A percentile compares a stretch with the other conserved stretches of the same genome.
These are phyloP conservation scores for Campoplex nolae DNA, from an alignment of 2,888 invertebrate species.

Conservation along the genomic window DNA sequence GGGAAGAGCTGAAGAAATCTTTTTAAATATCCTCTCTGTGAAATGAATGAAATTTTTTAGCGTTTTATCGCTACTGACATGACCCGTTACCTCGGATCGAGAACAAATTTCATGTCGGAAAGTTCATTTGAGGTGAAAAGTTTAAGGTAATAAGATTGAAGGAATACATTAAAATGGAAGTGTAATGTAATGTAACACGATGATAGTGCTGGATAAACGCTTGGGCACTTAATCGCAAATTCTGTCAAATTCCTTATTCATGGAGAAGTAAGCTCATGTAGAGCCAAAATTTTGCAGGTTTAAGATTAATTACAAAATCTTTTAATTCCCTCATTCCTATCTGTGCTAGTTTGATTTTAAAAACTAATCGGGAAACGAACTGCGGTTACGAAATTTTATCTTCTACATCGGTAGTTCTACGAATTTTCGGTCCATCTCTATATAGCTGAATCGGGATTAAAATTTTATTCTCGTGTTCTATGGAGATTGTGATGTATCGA, in stretches of 20 bases:
- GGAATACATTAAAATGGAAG: no score
- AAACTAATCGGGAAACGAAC: background rate
- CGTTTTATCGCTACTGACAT: no score
- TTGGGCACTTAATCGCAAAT: no score
- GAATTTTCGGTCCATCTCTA: background rate
- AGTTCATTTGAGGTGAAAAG: background rate
- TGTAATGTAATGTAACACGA: no score
- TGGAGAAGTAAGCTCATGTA: no score
- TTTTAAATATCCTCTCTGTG: background rate
- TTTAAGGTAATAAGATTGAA: background rate
- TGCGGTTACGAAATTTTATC: background rate
- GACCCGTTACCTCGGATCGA: no score
- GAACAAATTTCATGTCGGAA: no score
- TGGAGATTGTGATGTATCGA: background rate
- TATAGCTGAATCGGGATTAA: no score
- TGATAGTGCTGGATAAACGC: no score
- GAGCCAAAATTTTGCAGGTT: background rate
- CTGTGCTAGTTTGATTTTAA: background rate
- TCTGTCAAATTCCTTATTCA: background rate
- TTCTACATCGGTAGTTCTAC: background rate
- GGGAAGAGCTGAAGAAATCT: background rate
- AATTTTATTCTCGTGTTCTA: background rate
- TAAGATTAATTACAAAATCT: background rate
- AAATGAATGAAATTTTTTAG: no score
- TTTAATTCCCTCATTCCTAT: background rate